Percentiles rank a stretch among this genome's conserved stretches.
These are phyloP conservation scores for Mixornis gularis DNA, from an alignment of 2,113 vertebrate species.

Conservation along the genomic window DNA sequence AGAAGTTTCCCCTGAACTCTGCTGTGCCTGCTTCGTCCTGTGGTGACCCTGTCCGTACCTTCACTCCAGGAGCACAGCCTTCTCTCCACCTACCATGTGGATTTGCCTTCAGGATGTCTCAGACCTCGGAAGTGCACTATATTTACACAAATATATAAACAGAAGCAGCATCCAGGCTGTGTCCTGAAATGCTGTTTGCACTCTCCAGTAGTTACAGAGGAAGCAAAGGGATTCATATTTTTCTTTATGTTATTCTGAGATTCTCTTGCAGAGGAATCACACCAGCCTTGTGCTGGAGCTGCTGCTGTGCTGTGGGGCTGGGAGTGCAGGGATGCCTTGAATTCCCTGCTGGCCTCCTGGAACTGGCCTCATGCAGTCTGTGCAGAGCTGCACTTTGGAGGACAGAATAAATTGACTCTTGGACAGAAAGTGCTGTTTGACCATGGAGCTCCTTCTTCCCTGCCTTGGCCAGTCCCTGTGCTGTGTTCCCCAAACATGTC, in stretches of 20 bases:
- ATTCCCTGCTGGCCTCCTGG: not conserved
- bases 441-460: not conserved
- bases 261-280: not conserved
- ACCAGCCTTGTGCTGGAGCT: not conserved
- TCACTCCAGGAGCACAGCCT: not conserved
- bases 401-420: not conserved
- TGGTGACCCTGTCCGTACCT: no score
- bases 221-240: not conserved
- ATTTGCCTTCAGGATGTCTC: not conserved
- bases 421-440: not conserved
- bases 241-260: not conserved
- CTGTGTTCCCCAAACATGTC: not conserved
- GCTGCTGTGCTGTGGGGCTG: not conserved
- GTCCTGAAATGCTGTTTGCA: not conserved
- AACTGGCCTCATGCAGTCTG: not conserved
- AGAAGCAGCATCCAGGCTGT: not conserved
- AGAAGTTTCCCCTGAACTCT: no score
- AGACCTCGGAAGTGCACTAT: not conserved
- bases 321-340: not conserved
- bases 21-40: no score
- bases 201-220: not conserved
- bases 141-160: not conserved
- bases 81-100: not conserved
- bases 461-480: not conserved
- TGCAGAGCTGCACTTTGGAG: not conserved